A percentile compares a stretch with the other conserved stretches of the same genome.
Evolutionary conservation across 2,888 invertebrate genomes (phyloP).

Genomic region (Nomada flava): DNA sequence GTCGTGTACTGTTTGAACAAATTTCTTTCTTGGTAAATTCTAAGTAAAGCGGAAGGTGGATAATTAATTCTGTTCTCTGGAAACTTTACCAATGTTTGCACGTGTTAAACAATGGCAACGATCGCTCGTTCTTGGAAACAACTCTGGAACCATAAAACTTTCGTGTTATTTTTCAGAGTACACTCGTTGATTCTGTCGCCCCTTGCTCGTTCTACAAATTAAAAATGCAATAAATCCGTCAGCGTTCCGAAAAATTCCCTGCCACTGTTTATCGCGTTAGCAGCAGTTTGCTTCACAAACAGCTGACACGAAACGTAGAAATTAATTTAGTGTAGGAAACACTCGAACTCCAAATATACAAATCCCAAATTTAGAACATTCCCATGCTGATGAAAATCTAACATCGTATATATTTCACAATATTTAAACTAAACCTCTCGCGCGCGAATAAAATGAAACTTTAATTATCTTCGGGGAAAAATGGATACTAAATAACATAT

Average conservation of each 20-base stretch:
- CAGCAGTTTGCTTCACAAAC: neutral
- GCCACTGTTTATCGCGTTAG: neutral
- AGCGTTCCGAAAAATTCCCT: too few relatives aligned
- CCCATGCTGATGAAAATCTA: too few relatives aligned
- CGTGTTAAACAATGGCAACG: neutral
- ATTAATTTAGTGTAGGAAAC: too few relatives aligned
- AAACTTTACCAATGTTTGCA: constrained; percentile 10
- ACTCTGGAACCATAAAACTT: neutral
- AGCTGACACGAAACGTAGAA: neutral
- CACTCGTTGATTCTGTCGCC: neutral
- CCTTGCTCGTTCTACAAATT: neutral
- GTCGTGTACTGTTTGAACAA: too few relatives aligned
- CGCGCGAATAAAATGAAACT: too few relatives aligned
- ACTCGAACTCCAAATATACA: too few relatives aligned
- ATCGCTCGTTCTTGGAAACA: constrained; percentile 12
- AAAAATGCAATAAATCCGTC: too few relatives aligned
- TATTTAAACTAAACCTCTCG: too few relatives aligned
- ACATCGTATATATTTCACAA: too few relatives aligned
- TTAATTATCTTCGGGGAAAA: neutral
- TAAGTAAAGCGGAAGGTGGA: neutral
- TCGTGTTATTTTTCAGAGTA: neutral
- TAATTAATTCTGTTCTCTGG: neutral
- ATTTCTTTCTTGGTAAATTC: neutral
- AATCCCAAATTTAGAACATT: too few relatives aligned
- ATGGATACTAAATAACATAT: neutral